Evolutionary conservation across 2,797 vertebrate species (phyloP).

Genomic region (Labeo calbasu): DNA sequence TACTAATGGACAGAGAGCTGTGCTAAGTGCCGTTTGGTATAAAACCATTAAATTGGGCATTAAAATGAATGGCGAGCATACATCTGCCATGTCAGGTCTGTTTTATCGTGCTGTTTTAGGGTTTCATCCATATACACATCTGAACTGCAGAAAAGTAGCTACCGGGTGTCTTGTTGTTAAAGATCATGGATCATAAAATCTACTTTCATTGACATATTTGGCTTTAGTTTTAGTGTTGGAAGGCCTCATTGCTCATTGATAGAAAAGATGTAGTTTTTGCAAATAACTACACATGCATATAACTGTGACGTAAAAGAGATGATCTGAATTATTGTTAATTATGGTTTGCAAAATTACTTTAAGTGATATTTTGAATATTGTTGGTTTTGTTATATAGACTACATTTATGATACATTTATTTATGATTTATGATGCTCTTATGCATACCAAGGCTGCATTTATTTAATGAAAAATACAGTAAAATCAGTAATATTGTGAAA

Average conservation of each 20-base stretch:
- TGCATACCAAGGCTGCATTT: neutral
- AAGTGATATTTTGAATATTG: neutral
- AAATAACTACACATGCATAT: neutral
- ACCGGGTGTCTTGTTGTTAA: neutral
- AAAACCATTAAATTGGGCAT: neutral
- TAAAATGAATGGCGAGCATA: neutral
- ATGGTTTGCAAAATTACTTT: neutral
- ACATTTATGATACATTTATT: neutral
- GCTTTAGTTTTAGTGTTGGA: neutral
- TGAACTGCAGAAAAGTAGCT: neutral
- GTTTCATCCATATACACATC: neutral
- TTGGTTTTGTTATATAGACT: neutral
- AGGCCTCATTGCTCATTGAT: too few relatives aligned
- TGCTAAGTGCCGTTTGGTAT: conserved; percentile 9
- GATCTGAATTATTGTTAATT: neutral
- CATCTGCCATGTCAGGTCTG: neutral
- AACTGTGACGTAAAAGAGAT: neutral
- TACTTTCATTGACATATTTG: neutral
- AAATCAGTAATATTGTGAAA: neutral
- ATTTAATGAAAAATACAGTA: neutral
- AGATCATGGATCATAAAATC: neutral
- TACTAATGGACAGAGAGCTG: conserved; percentile 1
- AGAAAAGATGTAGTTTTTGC: neutral
- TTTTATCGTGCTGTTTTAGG: neutral
- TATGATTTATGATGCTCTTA: neutral